These are phyloP conservation scores for Pseudomyrmex sp. DNA, from an alignment of 1,140 invertebrate species.

Conservation along the genomic window DNA sequence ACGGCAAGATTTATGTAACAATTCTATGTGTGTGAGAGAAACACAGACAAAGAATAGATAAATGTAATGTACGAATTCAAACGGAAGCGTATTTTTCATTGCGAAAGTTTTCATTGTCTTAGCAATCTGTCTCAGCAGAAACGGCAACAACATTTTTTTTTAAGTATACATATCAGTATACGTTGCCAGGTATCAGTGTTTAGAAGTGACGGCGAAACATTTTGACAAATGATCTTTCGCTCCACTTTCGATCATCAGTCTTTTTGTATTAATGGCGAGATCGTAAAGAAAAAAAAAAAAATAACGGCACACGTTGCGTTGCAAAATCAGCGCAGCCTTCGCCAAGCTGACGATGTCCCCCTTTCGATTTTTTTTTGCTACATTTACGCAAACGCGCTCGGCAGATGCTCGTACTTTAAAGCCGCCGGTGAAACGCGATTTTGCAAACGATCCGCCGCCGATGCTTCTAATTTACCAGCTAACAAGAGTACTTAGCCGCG, in stretches of 20 bases:
- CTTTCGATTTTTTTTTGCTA: constrained; percentile 49
- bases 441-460: constrained; percentile 26
- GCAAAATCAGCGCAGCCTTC: background rate
- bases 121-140: no score
- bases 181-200: no score
- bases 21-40: background rate
- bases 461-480: constrained; percentile 64
- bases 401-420: constrained; percentile 55
- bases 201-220: no score
- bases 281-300: no score
- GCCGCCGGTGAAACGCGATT: constrained; percentile 57
- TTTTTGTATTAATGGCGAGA: no score
- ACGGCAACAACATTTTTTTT: no score
- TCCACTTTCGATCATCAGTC: no score
- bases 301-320: background rate
- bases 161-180: no score
- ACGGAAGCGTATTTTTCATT: no score
- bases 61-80: no score
- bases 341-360: background rate
- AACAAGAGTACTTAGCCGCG: constrained; percentile 49
- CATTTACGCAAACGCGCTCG: constrained; percentile 56
- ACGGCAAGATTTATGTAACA: background rate
- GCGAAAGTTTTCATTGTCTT: no score
- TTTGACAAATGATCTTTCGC: no score
- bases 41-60: background rate